phyloP scores from a whole-genome alignment of 2,888 invertebrate genomes.

The Myathropa florea region DNA sequence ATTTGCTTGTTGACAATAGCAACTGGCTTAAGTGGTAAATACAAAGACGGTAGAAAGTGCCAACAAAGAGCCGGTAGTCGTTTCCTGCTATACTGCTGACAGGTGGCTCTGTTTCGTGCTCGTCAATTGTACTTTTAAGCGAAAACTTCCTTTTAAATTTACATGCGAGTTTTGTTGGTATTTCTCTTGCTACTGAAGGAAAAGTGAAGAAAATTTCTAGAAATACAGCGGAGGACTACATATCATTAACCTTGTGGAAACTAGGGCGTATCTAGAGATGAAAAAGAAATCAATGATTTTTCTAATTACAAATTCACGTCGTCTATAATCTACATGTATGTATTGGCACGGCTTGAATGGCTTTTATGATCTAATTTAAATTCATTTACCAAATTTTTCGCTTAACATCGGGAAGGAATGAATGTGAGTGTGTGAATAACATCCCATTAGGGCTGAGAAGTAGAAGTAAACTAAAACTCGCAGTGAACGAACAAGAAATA shows the following conservation, averaged over 20 bases:
- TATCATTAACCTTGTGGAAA: background rate
- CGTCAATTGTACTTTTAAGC: slow-evolving; percentile 2
- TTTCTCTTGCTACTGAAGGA: background rate
- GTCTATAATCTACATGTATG: background rate
- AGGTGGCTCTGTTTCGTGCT: slow-evolving; percentile 13
- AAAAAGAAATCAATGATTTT: background rate
- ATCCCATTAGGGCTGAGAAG: slow-evolving; percentile 13
- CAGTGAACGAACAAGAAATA: slow-evolving; percentile 5
- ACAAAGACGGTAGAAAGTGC: slow-evolving; percentile 29
- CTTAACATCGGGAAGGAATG: slow-evolving; percentile 21
- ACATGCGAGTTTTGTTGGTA: background rate
- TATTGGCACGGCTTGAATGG: background rate
- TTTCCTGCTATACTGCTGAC: slow-evolving; percentile 31
- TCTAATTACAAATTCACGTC: background rate
- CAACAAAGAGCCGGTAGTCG: slow-evolving; percentile 23
- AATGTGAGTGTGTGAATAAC: background rate
- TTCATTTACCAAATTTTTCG: slow-evolving; percentile 57
- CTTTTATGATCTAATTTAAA: slow-evolving; percentile 55
- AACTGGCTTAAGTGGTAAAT: slow-evolving; percentile 51
- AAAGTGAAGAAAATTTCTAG: background rate
- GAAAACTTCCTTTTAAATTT: slow-evolving; percentile 27
- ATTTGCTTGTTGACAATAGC: slow-evolving; percentile 50
- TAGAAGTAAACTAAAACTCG: slow-evolving; percentile 17
- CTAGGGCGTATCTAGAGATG: background rate
- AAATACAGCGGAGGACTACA: background rate